Evolutionary conservation across 2,888 invertebrate genomes (phyloP).

Genomic region (Nymphalis c-album): DNA sequence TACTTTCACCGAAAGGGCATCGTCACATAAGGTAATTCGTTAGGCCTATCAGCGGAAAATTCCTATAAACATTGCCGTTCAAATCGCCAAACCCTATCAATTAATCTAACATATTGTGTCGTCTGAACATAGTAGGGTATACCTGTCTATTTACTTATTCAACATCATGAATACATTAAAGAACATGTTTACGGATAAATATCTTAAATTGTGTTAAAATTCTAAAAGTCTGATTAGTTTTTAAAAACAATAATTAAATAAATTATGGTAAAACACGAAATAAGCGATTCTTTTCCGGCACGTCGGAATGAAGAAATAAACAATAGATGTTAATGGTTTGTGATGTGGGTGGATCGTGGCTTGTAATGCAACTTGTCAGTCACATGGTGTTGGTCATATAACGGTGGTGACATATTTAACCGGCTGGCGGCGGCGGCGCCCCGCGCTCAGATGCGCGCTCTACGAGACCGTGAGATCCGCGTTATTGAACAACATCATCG

Average conservation of each 20-base stretch:
- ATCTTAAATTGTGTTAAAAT: too few relatives aligned
- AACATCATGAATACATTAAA: constrained; percentile 12
- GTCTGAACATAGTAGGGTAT: neutral
- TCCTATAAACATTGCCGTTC: constrained; percentile 26
- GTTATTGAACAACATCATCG: constrained; percentile 23
- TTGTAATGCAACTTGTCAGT: constrained; percentile 36
- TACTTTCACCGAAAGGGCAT: constrained; percentile 75
- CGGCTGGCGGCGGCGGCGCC: constrained; percentile 49
- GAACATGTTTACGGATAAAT: neutral
- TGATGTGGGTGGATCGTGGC: constrained; percentile 26
- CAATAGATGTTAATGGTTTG: constrained; percentile 22
- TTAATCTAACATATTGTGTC: constrained; percentile 1
- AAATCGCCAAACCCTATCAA: constrained; percentile 19
- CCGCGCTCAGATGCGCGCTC: constrained; percentile 35
- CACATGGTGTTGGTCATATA: constrained; percentile 49
- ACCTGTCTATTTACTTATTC: neutral
- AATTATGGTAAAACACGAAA: neutral
- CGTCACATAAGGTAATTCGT: constrained; percentile 49
- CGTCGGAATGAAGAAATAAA: constrained; percentile 30
- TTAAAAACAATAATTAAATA: too few relatives aligned
- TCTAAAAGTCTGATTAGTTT: too few relatives aligned
- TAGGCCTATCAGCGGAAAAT: constrained; percentile 41
- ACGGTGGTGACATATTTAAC: constrained; percentile 69
- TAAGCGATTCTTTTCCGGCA: constrained; percentile 15
- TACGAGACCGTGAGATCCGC: constrained; percentile 17